These are phyloP conservation scores for Cyrtorhinus lividipennis DNA, from an alignment of 1,140 invertebrate species.

Conservation along the genomic window DNA sequence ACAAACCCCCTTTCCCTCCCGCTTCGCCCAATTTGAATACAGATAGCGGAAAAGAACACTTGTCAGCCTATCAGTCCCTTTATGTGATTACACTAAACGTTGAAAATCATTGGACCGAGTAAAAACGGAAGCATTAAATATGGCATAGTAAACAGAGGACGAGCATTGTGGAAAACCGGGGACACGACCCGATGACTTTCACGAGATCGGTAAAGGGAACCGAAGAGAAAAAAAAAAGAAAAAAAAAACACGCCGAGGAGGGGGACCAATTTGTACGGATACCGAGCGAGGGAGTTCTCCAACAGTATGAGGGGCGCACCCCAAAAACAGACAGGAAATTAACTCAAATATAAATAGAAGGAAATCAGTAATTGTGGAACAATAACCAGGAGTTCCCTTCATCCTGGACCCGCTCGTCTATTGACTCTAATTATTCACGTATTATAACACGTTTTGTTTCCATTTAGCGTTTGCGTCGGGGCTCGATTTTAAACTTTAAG, in stretches of 20 bases:
- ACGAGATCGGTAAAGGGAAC: not conserved
- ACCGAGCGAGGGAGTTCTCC: not conserved
- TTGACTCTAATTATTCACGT: constrained; percentile 13
- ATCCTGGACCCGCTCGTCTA: not conserved
- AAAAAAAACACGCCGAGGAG: constrained; percentile 13
- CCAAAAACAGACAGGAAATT: constrained; percentile 18
- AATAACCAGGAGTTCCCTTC: constrained; percentile 9
- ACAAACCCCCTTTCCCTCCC: no score
- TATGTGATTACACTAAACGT: constrained; percentile 15
- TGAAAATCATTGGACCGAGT: constrained; percentile 11
- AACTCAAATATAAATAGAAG: constrained; percentile 21
- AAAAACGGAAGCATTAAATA: constrained; percentile 16
- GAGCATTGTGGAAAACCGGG: constrained; percentile 9
- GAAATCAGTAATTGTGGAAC: constrained; percentile 22
- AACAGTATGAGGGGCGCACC: constrained; percentile 11
- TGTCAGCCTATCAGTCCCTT: constrained; percentile 3
- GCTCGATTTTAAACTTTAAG: not conserved
- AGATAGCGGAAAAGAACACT: constrained; percentile 12
- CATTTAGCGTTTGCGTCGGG: constrained; percentile 1
- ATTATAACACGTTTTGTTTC: constrained; percentile 16
- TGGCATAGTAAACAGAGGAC: constrained; percentile 11
- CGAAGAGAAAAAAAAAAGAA: not conserved
- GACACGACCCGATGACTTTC: constrained; percentile 13
- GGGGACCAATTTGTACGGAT: constrained; percentile 7
- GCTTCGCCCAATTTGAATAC: constrained; percentile 12